These are phyloP conservation scores for Tamandua tetradactyla DNA, from an alignment of 2,797 vertebrate genomes.

Conservation along the genomic window DNA sequence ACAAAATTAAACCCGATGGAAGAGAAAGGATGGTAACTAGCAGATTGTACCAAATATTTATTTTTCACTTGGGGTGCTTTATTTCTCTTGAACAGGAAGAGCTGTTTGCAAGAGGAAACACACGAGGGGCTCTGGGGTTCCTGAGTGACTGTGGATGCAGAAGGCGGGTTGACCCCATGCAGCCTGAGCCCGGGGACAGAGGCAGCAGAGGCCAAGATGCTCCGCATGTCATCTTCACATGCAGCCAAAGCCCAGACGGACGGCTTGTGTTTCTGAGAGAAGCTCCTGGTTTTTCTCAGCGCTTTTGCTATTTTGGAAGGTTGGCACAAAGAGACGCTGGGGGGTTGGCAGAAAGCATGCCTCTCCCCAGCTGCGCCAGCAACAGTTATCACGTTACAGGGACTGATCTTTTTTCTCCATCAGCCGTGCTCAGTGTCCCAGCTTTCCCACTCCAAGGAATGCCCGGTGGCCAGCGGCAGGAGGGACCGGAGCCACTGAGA, in stretches of 20 bases:
- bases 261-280: constrained; percentile 52
- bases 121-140: not conserved
- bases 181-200: not conserved
- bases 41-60: not conserved
- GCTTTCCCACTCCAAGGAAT: not conserved
- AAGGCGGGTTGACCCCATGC: not conserved
- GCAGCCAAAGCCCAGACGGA: constrained; percentile 20
- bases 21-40: not conserved
- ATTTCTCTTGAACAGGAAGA: not conserved
- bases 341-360: constrained; percentile 40
- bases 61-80: not conserved
- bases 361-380: constrained; percentile 58
- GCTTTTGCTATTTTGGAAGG: constrained; percentile 33
- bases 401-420: constrained; percentile 58
- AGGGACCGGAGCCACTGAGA: not conserved
- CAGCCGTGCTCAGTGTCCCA: not conserved
- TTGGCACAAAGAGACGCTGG: constrained; percentile 49
- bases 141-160: not conserved
- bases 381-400: constrained; percentile 53
- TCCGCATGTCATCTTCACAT: constrained; percentile 61
- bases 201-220: not conserved
- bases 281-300: constrained; percentile 56
- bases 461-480: not conserved
- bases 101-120: too few relatives aligned
- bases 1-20: not conserved